These are phyloP conservation scores for Cladopsammia gracilis DNA, from an alignment of 64 coral and sea anemone species.

Conservation along the genomic window DNA sequence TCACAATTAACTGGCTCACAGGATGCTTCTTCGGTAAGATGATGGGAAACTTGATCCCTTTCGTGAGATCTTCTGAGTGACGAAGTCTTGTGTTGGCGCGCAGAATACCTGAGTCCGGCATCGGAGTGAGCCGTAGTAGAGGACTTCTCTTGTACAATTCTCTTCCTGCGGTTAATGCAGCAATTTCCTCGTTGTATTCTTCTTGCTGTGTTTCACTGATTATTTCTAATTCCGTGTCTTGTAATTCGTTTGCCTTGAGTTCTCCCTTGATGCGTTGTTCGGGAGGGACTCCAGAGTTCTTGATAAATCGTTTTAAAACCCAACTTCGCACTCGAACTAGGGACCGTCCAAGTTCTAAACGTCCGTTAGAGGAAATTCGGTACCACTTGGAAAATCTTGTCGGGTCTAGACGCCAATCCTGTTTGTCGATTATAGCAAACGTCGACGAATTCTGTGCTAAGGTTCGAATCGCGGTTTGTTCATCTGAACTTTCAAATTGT, in stretches of 20 bases:
- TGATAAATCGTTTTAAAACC: slow-evolving; percentile 62
- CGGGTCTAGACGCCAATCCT: slow-evolving; percentile 42
- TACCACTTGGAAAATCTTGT: too few species aligned
- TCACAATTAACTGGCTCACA: slow-evolving; percentile 68
- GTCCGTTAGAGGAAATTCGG: too few species aligned
- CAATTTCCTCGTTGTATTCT: slow-evolving; percentile 59
- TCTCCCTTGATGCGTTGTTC: not conserved
- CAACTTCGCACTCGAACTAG: too few species aligned
- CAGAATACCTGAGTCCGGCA: slow-evolving; percentile 48
- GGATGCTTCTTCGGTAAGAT: slow-evolving; percentile 72
- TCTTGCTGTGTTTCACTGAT: slow-evolving; percentile 72
- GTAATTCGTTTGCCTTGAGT: slow-evolving; percentile 60
- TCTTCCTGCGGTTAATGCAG: slow-evolving; percentile 28
- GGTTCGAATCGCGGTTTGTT: too few species aligned
- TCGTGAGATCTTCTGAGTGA: slow-evolving; percentile 49
- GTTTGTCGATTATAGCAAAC: too few species aligned
- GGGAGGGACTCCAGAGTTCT: slow-evolving; percentile 40
- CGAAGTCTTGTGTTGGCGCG: slow-evolving; percentile 72
- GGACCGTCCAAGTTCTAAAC: too few species aligned
- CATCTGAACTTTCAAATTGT: too few species aligned
- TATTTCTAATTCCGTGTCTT: slow-evolving; percentile 56
- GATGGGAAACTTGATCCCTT: slow-evolving; percentile 68
- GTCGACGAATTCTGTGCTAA: not conserved
- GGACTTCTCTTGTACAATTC: slow-evolving; percentile 38
- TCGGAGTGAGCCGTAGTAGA: slow-evolving; percentile 55